Evolutionary conservation across 2,797 vertebrate genomes (phyloP).

Genomic region (Fratercula arctica): DNA sequence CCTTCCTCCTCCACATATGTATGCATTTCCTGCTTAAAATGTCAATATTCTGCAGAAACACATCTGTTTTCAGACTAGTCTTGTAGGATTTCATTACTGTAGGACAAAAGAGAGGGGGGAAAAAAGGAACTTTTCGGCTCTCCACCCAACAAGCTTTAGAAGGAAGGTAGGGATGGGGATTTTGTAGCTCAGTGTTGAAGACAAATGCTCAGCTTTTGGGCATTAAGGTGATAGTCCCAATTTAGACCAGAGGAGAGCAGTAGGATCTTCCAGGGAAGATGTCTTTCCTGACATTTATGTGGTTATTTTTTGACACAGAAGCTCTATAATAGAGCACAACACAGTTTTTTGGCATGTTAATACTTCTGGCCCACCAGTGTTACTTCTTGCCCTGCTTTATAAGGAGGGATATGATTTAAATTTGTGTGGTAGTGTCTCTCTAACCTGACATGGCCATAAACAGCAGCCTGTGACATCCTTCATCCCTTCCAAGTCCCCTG

Average conservation of each 20-base stretch:
- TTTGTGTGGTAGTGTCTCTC: neutral
- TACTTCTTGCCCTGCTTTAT: neutral
- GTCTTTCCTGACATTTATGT: neutral
- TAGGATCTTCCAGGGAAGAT: neutral
- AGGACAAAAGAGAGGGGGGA: neutral
- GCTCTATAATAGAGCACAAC: neutral
- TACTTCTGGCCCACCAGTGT: neutral
- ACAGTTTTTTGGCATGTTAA: neutral
- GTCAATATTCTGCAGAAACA: neutral
- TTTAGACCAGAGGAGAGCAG: neutral
- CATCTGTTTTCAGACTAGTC: neutral
- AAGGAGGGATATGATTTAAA: neutral
- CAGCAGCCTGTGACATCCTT: neutral
- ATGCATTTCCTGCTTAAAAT: slow-evolving; percentile 33
- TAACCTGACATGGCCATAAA: neutral
- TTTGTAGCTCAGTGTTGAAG: neutral
- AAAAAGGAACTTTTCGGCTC: neutral
- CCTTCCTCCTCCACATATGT: neutral
- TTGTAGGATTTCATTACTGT: neutral
- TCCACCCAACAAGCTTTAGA: neutral
- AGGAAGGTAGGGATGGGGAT: neutral
- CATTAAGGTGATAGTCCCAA: neutral
- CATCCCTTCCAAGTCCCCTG: accelerated
- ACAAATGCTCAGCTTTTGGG: neutral
- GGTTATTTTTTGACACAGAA: neutral